Percentiles rank a stretch among this genome's conserved stretches.
phyloP scores from a whole-genome alignment of 64 coral and sea anemone genomes.

The Pocillopora verrucosa region DNA sequence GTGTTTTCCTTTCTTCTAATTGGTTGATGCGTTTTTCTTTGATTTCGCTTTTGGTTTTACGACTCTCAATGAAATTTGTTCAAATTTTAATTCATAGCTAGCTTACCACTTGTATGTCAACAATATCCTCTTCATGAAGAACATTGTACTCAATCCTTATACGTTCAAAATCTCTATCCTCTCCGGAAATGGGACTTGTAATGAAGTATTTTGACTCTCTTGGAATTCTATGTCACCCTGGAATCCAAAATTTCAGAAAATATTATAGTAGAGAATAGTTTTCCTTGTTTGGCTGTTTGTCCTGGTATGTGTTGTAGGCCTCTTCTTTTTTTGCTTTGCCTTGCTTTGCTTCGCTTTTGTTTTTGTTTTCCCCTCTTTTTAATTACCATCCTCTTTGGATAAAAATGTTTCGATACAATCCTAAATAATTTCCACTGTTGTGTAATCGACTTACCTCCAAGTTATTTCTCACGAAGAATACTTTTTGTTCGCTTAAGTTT shows the following conservation, averaged over 20 bases:
- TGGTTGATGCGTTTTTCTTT: neutral
- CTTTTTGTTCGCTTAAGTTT: conserved; percentile 15
- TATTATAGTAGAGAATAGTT: too few relatives aligned
- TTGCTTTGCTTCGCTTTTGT: too few relatives aligned
- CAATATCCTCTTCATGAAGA: neutral
- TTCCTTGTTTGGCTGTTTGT: too few relatives aligned
- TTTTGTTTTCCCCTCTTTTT: too few relatives aligned
- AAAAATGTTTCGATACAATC: too few relatives aligned
- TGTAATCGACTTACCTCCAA: conserved; percentile 35
- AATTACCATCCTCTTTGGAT: too few relatives aligned
- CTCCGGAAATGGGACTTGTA: conserved; percentile 26
- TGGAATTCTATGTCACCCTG: conserved; percentile 56
- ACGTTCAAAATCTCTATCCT: conserved; percentile 14
- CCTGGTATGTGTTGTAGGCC: too few relatives aligned
- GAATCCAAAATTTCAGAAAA: neutral
- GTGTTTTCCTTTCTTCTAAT: neutral
- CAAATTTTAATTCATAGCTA: neutral
- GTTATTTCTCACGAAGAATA: conserved; percentile 54
- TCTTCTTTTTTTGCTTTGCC: too few relatives aligned
- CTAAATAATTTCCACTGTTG: too few relatives aligned
- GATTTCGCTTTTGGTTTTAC: neutral
- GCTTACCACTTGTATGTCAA: conserved; percentile 67
- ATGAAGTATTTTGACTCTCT: conserved; percentile 46
- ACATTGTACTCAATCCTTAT: conserved; percentile 38
- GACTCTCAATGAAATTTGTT: neutral